Base-by-base conservation (phyloP, 1,140 invertebrate species). In the Himalopsyche phryganea region DNA sequence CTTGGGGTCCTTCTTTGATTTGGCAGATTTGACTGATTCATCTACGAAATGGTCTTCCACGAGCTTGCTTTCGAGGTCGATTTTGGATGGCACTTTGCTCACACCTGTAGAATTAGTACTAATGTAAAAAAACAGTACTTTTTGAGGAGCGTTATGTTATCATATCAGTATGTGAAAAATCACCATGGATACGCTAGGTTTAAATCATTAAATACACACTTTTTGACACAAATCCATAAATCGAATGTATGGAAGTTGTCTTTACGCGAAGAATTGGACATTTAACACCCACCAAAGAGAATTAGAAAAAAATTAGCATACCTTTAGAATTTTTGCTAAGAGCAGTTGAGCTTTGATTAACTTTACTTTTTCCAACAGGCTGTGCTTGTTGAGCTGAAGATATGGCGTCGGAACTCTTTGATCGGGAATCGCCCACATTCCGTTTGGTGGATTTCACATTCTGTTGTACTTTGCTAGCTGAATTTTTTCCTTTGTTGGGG, bases 11-110 rank as follows among this genome's bases (percentile, higher is more conserved):
- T 36, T 13, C 32, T 49, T 45, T 6, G n/a, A 44, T 17, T 28
- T 54, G 6, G 19, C 13, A 15, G 13, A 54, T 19, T 52, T 52
- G 46, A 73, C 67, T 41, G 70, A 74, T 45, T 76, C 74, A 1
- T 63, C 74, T 0, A 65, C 54, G 41, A 78, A 78, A 64, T 78
- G 76, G 65, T 78, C 76, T 63, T 78, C 76, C 0, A 77, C 74
- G 38, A 78, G 66, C 53, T 76, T 72, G 32, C 71, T 72, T 0
- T 71, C 71, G 45, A 74, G 73, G 52, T 71, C 74, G 42, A 74
- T 71, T 11, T 52, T 42, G 11, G 19, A 46, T 19, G 23, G 38
- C 6, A 41, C 28, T 23, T 60, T 53, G 18, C 42, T 45, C 0
- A 18, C 41, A 28, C 2, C 23, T 28, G 23, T 28, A 9, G 23